Evolutionary conservation across 2,888 invertebrate species (phyloP).

Genomic region (Lithophane leautieri): DNA sequence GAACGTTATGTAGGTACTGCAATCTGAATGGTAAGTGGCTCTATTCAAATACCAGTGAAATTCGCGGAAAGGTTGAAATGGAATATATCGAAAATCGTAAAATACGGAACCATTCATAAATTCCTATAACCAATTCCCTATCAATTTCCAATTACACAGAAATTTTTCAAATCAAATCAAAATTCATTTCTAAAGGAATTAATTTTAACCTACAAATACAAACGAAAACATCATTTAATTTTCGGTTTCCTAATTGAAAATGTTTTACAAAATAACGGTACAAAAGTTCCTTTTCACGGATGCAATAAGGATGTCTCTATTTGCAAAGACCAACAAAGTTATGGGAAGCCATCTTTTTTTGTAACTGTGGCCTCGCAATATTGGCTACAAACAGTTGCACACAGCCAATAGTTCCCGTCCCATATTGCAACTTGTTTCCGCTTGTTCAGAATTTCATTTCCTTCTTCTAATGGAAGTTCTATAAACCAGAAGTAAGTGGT

Average conservation of each 20-base stretch:
- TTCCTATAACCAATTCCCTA: background rate
- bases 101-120: background rate
- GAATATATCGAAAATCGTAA: too few species aligned
- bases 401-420: constrained; percentile 22
- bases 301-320: constrained; percentile 1
- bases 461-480: constrained; percentile 12
- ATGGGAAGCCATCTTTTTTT: constrained; percentile 22
- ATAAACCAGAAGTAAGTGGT: background rate
- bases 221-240: background rate
- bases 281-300: background rate
- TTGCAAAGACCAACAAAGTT: constrained; percentile 11
- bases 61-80: too few species aligned
- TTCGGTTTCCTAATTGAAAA: background rate
- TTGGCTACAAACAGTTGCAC: constrained; percentile 23
- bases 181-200: background rate
- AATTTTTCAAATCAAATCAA: background rate
- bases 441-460: constrained; percentile 37
- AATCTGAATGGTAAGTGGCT: background rate
- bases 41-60: too few species aligned
- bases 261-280: background rate
- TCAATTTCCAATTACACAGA: background rate
- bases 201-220: background rate
- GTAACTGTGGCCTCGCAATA: constrained; percentile 14
- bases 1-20: background rate
- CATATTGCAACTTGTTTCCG: constrained; percentile 38